Percentiles rank a stretch among this genome's conserved stretches.
Conservation (phyloP, 2,113 vertebrate species). For the Melanostigma gelatinosum region DNA sequence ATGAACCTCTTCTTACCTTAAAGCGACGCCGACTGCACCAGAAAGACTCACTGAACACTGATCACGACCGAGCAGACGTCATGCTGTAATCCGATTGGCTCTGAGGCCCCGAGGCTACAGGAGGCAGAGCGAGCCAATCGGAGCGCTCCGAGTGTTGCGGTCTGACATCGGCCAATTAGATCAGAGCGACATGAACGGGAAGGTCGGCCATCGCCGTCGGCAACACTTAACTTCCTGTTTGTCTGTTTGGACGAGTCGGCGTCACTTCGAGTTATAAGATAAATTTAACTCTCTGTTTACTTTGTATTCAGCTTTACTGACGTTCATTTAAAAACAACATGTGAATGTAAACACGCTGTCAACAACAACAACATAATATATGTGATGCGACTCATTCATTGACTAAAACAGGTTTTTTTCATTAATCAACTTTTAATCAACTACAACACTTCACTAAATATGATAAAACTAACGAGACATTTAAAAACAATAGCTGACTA, state of each 20-base stretch:
- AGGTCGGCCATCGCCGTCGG: slow-evolving; percentile 20
- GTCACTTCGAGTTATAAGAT: background rate
- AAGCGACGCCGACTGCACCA: background rate
- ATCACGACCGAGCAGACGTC: slow-evolving; percentile 6
- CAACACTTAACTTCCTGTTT: slow-evolving; percentile 19
- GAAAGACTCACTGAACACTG: background rate
- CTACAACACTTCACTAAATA: no score
- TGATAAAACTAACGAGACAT: no score
- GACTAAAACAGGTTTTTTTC: no score
- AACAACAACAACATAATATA: no score
- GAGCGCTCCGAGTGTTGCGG: background rate
- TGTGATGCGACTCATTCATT: no score
- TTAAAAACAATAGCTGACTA: no score
- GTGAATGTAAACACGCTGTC: no score
- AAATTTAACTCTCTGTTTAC: background rate
- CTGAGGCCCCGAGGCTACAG: slow-evolving; percentile 45
- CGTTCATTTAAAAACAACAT: no score
- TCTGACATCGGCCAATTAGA: slow-evolving; percentile 55
- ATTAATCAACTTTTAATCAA: no score
- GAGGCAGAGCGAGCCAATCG: slow-evolving; percentile 28
- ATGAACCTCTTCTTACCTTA: slow-evolving; percentile 6
- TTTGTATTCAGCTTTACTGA: no score
- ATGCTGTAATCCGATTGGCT: slow-evolving; percentile 67
- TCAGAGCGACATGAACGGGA: slow-evolving; percentile 32
- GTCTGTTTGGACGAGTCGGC: background rate